Conservation (phyloP, 2,888 invertebrate genomes). For the Rhingia campestris region DNA sequence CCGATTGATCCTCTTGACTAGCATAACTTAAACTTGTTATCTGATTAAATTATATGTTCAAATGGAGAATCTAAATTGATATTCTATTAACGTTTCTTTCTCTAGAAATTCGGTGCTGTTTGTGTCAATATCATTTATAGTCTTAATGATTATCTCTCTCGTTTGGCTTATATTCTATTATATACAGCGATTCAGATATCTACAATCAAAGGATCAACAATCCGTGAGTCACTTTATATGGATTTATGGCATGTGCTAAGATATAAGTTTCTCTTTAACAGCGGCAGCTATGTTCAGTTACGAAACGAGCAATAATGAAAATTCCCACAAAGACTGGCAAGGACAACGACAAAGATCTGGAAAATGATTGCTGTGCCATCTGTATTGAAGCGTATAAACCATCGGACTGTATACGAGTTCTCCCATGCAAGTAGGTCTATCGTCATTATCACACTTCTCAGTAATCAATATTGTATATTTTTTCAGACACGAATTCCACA, state of each 20-base stretch:
- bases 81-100: not conserved
- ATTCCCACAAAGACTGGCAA: slow-evolving; percentile 95
- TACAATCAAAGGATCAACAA: slow-evolving; percentile 96
- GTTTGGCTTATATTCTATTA: slow-evolving; percentile 98
- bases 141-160: slow-evolving; percentile 96
- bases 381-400: slow-evolving; percentile 96
- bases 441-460: not conserved
- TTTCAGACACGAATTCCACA: slow-evolving; percentile 96
- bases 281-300: slow-evolving; percentile 95
- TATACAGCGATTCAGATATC: slow-evolving; percentile 95
- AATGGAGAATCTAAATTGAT: too few relatives aligned
- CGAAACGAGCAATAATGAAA: slow-evolving; percentile 95
- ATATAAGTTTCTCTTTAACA: slow-evolving; percentile 82
- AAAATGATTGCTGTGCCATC: slow-evolving; percentile 96
- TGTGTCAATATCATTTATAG: slow-evolving; percentile 97
- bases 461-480: not conserved
- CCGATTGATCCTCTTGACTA: too few relatives aligned
- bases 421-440: slow-evolving; percentile 93
- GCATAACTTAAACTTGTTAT: too few relatives aligned
- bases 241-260: not conserved
- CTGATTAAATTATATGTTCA: too few relatives aligned
- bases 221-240: slow-evolving; percentile 85
- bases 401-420: slow-evolving; percentile 92
- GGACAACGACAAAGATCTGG: slow-evolving; percentile 92
- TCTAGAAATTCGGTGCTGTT: slow-evolving; percentile 95